Evolutionary conservation across 2,113 vertebrate genomes (phyloP).

Genomic region (Campylorhamphus procurvoides): DNA sequence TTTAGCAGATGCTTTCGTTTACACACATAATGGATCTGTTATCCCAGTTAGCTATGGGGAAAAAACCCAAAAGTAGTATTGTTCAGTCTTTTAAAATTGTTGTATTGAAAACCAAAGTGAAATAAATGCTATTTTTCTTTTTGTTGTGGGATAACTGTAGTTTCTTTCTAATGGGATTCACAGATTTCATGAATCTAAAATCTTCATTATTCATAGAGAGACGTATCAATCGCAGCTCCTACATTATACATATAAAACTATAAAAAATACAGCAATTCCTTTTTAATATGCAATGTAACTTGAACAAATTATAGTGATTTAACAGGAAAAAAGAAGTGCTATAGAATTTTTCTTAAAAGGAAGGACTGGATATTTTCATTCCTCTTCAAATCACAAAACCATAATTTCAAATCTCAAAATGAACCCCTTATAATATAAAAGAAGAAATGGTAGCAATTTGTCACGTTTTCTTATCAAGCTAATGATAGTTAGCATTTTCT

Average conservation of each 20-base stretch:
- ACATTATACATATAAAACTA: constrained; percentile 18
- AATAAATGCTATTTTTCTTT: constrained; percentile 38
- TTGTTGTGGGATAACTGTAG: neutral
- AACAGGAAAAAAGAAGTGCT: constrained; percentile 23
- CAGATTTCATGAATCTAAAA: constrained; percentile 45
- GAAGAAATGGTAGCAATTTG: constrained; percentile 56
- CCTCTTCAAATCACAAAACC: constrained; percentile 43
- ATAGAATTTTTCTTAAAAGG: constrained; percentile 6
- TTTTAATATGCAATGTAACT: constrained; percentile 47
- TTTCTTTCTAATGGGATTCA: constrained; percentile 35
- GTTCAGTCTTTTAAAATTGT: constrained; percentile 46
- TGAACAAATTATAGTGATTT: constrained; percentile 71
- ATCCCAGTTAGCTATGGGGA: neutral
- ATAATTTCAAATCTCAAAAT: constrained; percentile 63
- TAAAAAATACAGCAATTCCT: constrained; percentile 34
- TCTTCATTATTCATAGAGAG: constrained; percentile 32
- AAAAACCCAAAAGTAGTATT: constrained; percentile 8
- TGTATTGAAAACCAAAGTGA: constrained; percentile 34
- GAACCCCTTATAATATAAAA: constrained; percentile 41
- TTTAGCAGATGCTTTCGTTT: constrained; percentile 30
- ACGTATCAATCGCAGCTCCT: constrained; percentile 1
- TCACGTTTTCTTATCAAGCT: constrained; percentile 65
- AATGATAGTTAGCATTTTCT: constrained; percentile 61
- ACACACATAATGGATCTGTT: neutral
- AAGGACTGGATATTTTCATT: constrained; percentile 56